Conservation (phyloP, 35 echinoderm and acorn worm species). For the Nesometra sesokonis region DNA sequence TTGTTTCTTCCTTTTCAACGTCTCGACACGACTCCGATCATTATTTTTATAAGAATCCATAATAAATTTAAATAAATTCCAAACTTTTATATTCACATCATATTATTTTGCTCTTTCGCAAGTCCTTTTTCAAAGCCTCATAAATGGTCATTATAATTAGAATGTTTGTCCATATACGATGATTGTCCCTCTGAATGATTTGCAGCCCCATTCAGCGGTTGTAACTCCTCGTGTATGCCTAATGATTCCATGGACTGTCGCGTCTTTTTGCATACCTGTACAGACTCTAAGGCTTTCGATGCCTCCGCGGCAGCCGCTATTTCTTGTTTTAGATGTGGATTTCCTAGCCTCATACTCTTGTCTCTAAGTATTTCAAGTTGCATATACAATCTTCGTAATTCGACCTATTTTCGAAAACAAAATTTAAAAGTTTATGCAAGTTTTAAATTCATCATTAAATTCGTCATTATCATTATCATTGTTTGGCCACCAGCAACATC, state of each 20-base stretch:
- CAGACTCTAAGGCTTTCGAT: conserved; percentile 66
- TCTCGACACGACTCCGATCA: too few relatives aligned
- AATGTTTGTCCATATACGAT: neutral
- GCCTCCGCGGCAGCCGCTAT: conserved; percentile 85
- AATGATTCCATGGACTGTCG: neutral
- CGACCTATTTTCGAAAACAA: conserved; percentile 42
- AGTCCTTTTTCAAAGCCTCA: too few relatives aligned
- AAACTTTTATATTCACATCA: too few relatives aligned
- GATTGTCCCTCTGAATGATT: neutral
- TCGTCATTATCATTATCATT: neutral
- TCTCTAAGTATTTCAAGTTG: conserved; percentile 87
- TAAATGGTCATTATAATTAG: neutral
- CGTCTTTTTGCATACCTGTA: conserved; percentile 49
- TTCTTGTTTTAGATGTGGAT: conserved; percentile 78
- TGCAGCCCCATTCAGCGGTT: neutral
- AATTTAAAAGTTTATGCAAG: neutral
- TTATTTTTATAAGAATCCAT: too few relatives aligned
- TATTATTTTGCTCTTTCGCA: too few relatives aligned
- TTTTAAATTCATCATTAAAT: neutral
- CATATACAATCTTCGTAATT: conserved; percentile 82
- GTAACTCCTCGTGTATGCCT: neutral
- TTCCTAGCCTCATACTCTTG: conserved; percentile 83
- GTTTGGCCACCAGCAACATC: neutral
- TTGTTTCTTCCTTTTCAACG: too few relatives aligned
- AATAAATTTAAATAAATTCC: too few relatives aligned